Evolutionary conservation across 2,797 vertebrate species (phyloP), one percentile per base, ranked within the genome.

Genomic region (Periparus ater): DNA sequence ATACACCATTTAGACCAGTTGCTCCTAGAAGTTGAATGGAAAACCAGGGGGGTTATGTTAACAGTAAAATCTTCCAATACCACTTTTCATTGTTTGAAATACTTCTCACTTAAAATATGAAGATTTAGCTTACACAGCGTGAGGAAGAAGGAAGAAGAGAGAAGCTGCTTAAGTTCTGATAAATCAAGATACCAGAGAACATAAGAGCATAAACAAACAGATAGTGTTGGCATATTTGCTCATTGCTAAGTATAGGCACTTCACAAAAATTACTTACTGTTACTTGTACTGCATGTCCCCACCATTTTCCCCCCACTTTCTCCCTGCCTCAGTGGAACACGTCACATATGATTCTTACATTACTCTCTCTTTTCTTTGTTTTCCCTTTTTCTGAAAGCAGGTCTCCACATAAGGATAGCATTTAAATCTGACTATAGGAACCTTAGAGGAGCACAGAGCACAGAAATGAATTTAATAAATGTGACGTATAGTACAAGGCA

Each of bases 81-180:
- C 5, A 38, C 13, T 76, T 87, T 13, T 42, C 5, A 36, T 29
- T 80, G 45, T 66, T 88, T 66, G 2, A 67, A 60, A 68, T 11
- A 2, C 30, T 96, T 95, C 48, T 89, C 85, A 86, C 70, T 94
- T 86, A 89, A 91, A 90, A 91, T 44, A 38, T 8, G 65, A 74
- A 79, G 15, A 71, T 45, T 85, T 68, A 34, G 2, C 14, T 77
- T 54, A 53, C 7, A 27, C 27, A 61, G 6, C 3, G 36, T 5
- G 2, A 93, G 19, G 68, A 66, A 48, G 7, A 68, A 32, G 25
- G 13, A 71, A 61, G 16, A 63, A 38, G 15, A 71, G 11, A 67
- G 5, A 53, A 74, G 7, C 25, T 63, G 6, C 27, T 45, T 36
- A 65, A 57, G 2, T 83, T 60, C 54, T 60, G 21, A 36, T n/a